These are phyloP conservation scores for Octodonta nipae DNA, from an alignment of 2,888 invertebrate genomes.

Conservation along the genomic window DNA sequence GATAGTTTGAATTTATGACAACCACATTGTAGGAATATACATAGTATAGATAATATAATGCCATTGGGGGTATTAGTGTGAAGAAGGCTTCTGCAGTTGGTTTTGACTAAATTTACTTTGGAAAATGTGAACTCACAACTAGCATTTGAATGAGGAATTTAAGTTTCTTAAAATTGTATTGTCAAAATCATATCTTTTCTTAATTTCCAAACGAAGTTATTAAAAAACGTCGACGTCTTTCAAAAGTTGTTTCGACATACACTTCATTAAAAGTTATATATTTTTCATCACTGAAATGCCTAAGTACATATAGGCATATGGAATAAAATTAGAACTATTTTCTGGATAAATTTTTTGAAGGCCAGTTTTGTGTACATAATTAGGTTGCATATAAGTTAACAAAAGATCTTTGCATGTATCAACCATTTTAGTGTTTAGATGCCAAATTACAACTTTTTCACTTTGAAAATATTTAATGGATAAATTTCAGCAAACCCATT, in stretches of 20 bases:
- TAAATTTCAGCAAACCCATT: neutral
- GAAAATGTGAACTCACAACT: neutral
- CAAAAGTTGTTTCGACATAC: too few species aligned
- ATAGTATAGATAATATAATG: too few species aligned
- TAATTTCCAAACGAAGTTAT: neutral
- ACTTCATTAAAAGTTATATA: too few species aligned
- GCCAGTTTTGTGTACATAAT: neutral
- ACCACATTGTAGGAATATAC: too few species aligned
- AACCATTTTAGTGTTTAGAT: neutral
- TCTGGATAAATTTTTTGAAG: neutral
- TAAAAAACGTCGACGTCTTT: neutral
- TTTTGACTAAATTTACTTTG: too few species aligned
- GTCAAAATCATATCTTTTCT: conserved; percentile 1
- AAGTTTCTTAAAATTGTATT: neutral
- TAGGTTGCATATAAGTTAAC: neutral
- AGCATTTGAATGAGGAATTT: conserved; percentile 1
- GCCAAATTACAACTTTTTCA: neutral
- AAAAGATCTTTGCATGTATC: neutral
- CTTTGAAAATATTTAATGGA: neutral
- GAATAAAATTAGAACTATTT: too few species aligned
- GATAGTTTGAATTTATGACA: too few species aligned
- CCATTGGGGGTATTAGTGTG: too few species aligned
- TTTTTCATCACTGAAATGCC: too few species aligned
- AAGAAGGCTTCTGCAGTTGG: too few species aligned
- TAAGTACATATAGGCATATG: too few species aligned